Base-by-base conservation (phyloP, 2,888 invertebrate genomes). In the Apodemia hepburni region DNA sequence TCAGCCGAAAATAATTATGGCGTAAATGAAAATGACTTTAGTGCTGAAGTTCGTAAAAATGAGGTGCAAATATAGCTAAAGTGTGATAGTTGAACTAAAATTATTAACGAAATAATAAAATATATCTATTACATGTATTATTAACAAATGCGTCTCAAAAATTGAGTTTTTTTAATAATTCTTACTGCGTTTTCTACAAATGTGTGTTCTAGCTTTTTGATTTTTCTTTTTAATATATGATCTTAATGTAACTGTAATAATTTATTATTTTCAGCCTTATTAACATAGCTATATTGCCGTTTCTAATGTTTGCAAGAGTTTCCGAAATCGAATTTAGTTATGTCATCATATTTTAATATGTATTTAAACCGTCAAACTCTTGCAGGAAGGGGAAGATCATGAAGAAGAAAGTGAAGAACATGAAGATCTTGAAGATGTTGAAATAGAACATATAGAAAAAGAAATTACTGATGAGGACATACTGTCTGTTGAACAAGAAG, bases 401-500 rank as follows among this genome's bases (percentile, higher is more conserved):
- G 68, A 69, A 62, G 69, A 75, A 60, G 73, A 75, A 22, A 70
- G 78, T 59, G 73, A 77, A n/a, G 77, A 82, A 45, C 76, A 83
- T 18, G 84, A 85, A 60, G 83, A 84, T 17, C 81, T 81, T 45
- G 76, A 79, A 59, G 82, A 78, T 51, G 81, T 83, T 54, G 87
- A 86, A 74, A 81, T 92, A 62, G 93, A 93, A 68, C 89, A 84
- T 49, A 80, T 88, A 51, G 88, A 87, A 66, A 76, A 76, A 29
- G 89, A 88, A 67, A 70, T 80, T 12, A 78, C 81, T 17, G 87
- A 89, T 47, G 82, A 83, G n/a, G 82, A 80, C 58, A 81, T 80
- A 2, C 71, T 77, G 22, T 81, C 80, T 0, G 69, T 69, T 3
- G 81, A 82, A 61, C 70, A 78, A 2, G 74, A 76, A 3, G 75